phyloP scores from a whole-genome alignment of 2,888 invertebrate genomes.

The Acleris sparsana region DNA sequence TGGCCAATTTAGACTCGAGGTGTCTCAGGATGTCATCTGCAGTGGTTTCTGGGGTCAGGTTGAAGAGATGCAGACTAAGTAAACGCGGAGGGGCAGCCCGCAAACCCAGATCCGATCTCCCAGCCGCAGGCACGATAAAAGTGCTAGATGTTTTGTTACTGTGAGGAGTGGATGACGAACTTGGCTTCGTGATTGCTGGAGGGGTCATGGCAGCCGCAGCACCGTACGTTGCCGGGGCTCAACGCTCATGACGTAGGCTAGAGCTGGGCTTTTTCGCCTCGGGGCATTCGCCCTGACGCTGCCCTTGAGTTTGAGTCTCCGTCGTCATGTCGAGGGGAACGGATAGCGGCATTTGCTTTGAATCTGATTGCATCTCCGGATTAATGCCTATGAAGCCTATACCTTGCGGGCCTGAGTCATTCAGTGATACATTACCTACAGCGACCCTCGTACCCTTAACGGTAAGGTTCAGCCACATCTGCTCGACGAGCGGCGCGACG shows the following conservation, averaged over 20 bases:
- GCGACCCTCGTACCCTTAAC: too few species aligned
- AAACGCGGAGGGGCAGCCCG: background rate
- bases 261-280: background rate
- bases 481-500: too few species aligned
- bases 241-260: background rate
- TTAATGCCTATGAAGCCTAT: background rate
- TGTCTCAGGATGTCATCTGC: background rate
- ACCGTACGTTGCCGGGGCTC: background rate
- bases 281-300: background rate
- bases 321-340: background rate
- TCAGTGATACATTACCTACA: slow-evolving; percentile 1
- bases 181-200: background rate
- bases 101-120: background rate
- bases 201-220: background rate
- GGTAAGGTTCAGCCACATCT: too few species aligned
- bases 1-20: background rate
- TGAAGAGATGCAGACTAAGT: background rate
- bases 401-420: background rate
- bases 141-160: background rate
- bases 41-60: background rate
- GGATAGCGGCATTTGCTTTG: background rate
- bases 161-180: background rate
- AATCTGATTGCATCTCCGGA: background rate
- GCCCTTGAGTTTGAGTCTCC: background rate
- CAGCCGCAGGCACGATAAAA: background rate